Evolutionary conservation across 2,113 vertebrate species (phyloP).

Genomic region (Galemys pyrenaicus): DNA sequence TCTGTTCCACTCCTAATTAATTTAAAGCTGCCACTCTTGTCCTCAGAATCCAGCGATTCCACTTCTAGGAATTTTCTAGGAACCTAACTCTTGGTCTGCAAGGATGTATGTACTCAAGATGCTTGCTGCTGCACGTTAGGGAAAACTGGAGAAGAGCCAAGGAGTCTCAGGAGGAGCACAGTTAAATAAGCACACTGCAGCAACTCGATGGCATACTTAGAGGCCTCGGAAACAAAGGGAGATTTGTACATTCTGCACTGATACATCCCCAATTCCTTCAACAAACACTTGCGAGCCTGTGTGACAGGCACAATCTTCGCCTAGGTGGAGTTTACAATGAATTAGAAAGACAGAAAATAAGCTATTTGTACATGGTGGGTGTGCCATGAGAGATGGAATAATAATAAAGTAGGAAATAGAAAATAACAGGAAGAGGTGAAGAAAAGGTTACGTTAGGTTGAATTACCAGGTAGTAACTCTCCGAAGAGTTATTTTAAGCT

Average conservation of each 20-base stretch:
- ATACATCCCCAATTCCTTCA: not conserved
- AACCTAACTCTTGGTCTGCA: not conserved
- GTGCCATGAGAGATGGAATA: not conserved
- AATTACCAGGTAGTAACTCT: not conserved
- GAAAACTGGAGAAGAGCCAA: not conserved
- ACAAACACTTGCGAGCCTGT: not conserved
- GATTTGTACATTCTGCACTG: not conserved
- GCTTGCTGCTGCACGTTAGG: not conserved
- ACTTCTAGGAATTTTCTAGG: constrained; percentile 29
- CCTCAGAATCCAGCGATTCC: constrained; percentile 28
- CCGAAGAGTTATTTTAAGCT: constrained; percentile 11
- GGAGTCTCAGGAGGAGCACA: not conserved
- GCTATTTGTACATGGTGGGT: not conserved
- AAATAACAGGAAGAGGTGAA: not conserved
- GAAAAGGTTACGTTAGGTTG: not conserved
- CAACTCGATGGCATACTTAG: not conserved
- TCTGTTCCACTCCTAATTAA: not conserved
- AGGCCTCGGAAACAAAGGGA: not conserved
- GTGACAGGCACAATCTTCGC: not conserved
- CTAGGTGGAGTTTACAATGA: not conserved
- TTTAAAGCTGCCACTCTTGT: not conserved
- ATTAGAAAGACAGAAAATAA: not conserved
- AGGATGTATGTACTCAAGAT: not conserved
- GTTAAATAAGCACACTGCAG: not conserved
- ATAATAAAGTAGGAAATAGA: not conserved